These are phyloP conservation scores for Ochropleura plecta DNA, from an alignment of 2,888 invertebrate genomes.

Conservation along the genomic window DNA sequence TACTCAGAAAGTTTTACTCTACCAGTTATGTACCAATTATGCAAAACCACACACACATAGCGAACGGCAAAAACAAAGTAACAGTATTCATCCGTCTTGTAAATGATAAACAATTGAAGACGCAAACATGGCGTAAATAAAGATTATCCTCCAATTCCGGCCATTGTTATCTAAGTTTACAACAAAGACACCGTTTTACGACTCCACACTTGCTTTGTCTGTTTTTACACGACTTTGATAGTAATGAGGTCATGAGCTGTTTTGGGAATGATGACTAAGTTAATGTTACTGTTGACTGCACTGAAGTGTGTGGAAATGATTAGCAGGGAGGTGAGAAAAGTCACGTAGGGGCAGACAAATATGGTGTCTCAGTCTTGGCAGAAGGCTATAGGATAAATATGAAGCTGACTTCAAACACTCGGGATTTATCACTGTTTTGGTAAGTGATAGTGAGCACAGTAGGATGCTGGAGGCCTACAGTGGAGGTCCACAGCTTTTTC, in stretches of 20 bases:
- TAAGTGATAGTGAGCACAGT: background rate
- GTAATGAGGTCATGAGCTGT: slow-evolving; percentile 47
- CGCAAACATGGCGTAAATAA: slow-evolving; percentile 56
- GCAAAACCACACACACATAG: background rate
- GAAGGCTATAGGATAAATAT: background rate
- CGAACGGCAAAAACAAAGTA: slow-evolving; percentile 7
- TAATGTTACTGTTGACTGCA: background rate
- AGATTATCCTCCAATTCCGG: slow-evolving; percentile 69
- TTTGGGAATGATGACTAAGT: slow-evolving; percentile 24
- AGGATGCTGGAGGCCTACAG: too few species aligned
- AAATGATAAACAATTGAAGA: slow-evolving; percentile 40
- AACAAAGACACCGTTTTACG: slow-evolving; percentile 65
- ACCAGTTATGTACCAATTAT: too few species aligned
- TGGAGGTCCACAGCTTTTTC: too few species aligned
- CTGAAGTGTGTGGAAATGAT: slow-evolving; percentile 24
- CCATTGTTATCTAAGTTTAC: slow-evolving; percentile 69
- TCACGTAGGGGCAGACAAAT: slow-evolving; percentile 6
- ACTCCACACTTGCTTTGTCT: slow-evolving; percentile 62
- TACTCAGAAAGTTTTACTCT: too few species aligned
- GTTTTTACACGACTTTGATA: slow-evolving; percentile 54
- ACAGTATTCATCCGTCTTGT: slow-evolving; percentile 19
- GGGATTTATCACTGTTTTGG: too few species aligned
- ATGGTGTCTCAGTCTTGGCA: background rate
- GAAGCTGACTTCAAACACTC: background rate
- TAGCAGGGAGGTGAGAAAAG: slow-evolving; percentile 17